A percentile compares a stretch with the other conserved stretches of the same genome.
Conservation (phyloP, 2,797 vertebrate species). For the Crocodylus rhombifer region DNA sequence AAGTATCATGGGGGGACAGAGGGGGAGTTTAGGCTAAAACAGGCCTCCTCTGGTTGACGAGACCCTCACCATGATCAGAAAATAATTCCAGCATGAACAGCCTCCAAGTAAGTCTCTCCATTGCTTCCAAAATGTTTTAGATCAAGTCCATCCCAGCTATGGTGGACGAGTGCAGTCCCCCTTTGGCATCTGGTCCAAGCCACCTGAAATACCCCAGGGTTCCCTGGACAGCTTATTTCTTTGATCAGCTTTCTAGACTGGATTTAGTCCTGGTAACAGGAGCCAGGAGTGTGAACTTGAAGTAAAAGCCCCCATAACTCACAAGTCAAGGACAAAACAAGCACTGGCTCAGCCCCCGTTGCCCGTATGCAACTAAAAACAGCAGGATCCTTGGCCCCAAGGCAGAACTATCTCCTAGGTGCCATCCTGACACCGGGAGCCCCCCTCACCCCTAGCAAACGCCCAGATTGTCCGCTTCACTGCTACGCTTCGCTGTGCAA, state of each 20-base stretch:
- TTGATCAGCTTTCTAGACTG: not conserved
- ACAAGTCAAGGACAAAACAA: fast-evolving
- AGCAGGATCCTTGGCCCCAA: too few relatives aligned
- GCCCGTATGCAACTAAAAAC: not conserved
- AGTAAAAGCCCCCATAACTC: not conserved
- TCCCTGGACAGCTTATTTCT: not conserved
- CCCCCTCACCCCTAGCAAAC: too few relatives aligned
- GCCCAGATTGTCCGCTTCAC: too few relatives aligned
- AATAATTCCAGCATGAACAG: constrained; percentile 33
- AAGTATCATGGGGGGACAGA: not conserved
- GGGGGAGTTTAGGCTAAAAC: not conserved
- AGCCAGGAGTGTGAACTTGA: not conserved
- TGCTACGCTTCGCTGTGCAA: too few relatives aligned
- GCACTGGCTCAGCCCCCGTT: not conserved
- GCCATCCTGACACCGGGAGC: too few relatives aligned
- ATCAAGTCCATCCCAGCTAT: not conserved
- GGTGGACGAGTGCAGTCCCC: too few relatives aligned
- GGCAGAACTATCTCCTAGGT: too few relatives aligned
- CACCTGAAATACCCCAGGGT: not conserved
- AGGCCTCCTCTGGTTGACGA: not conserved
- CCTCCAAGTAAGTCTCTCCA: not conserved
- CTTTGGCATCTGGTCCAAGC: not conserved
- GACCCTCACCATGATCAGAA: not conserved
- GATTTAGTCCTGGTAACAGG: not conserved
- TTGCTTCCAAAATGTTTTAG: constrained; percentile 40